Conservation (phyloP, 1,140 invertebrate species). For the Ectropis grisescens region DNA sequence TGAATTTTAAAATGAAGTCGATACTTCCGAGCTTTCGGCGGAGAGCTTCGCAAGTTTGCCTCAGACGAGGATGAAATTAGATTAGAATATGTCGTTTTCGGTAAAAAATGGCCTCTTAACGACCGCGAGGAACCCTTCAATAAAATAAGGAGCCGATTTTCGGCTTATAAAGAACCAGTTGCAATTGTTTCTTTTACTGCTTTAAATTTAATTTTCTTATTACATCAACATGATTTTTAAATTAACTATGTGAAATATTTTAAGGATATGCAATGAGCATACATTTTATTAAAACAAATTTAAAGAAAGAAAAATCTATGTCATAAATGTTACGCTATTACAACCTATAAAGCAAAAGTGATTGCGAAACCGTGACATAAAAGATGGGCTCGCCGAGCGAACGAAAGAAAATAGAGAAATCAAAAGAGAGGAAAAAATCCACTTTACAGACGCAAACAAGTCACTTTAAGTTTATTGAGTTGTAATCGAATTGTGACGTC, state of each 20-base stretch:
- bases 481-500: slow-evolving; percentile 69
- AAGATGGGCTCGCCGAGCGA: slow-evolving; percentile 4
- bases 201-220: too few species aligned
- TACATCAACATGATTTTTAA: too few species aligned
- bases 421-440: slow-evolving; percentile 59
- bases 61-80: slow-evolving; percentile 55
- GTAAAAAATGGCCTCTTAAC: slow-evolving; percentile 51
- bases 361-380: too few species aligned
- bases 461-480: slow-evolving; percentile 70
- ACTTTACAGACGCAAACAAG: slow-evolving; percentile 68
- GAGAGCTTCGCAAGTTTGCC: slow-evolving; percentile 44
- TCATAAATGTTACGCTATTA: too few species aligned
- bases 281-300: too few species aligned
- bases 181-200: too few species aligned
- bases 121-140: slow-evolving; percentile 4
- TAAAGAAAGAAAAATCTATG: too few species aligned
- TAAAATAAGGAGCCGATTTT: too few species aligned
- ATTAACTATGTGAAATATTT: too few species aligned
- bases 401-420: slow-evolving; percentile 40
- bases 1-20: slow-evolving; percentile 70
- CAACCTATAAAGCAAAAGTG: too few species aligned
- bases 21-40: slow-evolving; percentile 55
- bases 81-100: slow-evolving; percentile 49
- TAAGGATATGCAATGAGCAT: too few species aligned
- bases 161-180: too few species aligned